Percentiles rank a stretch among this genome's conserved stretches.
phyloP scores from a whole-genome alignment of 2,888 invertebrate genomes.

The Trachelus stipa region DNA sequence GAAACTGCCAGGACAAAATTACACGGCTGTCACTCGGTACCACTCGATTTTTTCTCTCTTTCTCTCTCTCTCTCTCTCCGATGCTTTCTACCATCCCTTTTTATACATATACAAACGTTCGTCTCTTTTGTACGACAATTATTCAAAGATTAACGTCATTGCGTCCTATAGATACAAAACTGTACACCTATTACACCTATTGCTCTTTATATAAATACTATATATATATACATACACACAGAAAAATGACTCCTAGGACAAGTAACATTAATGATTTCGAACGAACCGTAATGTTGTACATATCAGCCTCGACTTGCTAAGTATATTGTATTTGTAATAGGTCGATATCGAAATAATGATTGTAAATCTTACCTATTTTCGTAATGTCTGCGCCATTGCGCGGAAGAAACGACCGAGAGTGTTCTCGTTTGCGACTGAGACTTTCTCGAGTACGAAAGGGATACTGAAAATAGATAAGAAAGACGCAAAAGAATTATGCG shows the following conservation, averaged over 20 bases:
- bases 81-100: not conserved
- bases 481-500: not conserved
- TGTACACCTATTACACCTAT: not conserved
- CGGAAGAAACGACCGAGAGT: constrained; percentile 14
- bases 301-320: constrained; percentile 48
- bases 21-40: not conserved
- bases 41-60: not conserved
- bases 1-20: not conserved
- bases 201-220: not conserved
- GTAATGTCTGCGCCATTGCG: constrained; percentile 37
- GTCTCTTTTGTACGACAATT: not conserved
- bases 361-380: constrained; percentile 56
- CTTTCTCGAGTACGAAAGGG: not conserved
- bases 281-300: constrained; percentile 52
- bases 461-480: not conserved
- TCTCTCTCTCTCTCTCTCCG: not conserved
- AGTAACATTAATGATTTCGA: constrained; percentile 15
- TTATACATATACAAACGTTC: not conserved
- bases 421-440: constrained; percentile 5
- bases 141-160: not conserved
- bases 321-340: constrained; percentile 37
- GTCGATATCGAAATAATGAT: constrained; percentile 31
- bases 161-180: not conserved
- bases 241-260: constrained; percentile 13
- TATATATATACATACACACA: not conserved